Evolutionary conservation across 2,888 invertebrate species (phyloP), one percentile per base, ranked within the genome.

Genomic region (Hololepta plana): DNA sequence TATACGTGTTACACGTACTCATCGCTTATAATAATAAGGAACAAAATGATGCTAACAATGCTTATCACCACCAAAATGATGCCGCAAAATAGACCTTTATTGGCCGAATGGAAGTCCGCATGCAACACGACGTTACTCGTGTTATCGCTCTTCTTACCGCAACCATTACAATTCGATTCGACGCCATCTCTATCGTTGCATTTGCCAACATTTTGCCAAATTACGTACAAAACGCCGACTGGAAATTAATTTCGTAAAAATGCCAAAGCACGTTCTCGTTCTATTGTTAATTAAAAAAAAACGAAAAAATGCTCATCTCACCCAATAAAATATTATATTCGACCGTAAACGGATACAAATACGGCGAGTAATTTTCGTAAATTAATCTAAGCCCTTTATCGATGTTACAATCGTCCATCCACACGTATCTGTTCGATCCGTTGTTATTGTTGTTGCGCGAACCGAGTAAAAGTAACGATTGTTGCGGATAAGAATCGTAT

Each of bases 241-340:
- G 46, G 23, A 59, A 51, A 31, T 34, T n/a, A n/a, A n/a, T n/a
- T n/a, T n/a, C n/a, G n/a, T n/a, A n/a, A n/a, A n/a, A n/a, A n/a
- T n/a, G n/a, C n/a, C n/a, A n/a, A n/a, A n/a, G n/a, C n/a, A n/a
- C n/a, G n/a, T n/a, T n/a, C n/a, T n/a, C n/a, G n/a, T n/a, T n/a
- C n/a, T n/a, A n/a, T n/a, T n/a, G n/a, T n/a, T n/a, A n/a, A n/a
- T n/a, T n/a, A n/a, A n/a, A n/a, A n/a, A n/a, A n/a, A n/a, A n/a
- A n/a, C n/a, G n/a, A 4, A 26, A 17, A 17, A 17, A 17, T 17
- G 16, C 11, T 3, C 17, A 26, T 38, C 52, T 53, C 54, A 72
- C 73, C 72, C 28, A 76, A 71, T 31, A 81, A 64, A 42, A 81
- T 73, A 49, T 74, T 77, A 52, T 74, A 81, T 49, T 81, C 75